phyloP scores from a whole-genome alignment of 2,113 vertebrate species.

The Osmerus eperlanus region DNA sequence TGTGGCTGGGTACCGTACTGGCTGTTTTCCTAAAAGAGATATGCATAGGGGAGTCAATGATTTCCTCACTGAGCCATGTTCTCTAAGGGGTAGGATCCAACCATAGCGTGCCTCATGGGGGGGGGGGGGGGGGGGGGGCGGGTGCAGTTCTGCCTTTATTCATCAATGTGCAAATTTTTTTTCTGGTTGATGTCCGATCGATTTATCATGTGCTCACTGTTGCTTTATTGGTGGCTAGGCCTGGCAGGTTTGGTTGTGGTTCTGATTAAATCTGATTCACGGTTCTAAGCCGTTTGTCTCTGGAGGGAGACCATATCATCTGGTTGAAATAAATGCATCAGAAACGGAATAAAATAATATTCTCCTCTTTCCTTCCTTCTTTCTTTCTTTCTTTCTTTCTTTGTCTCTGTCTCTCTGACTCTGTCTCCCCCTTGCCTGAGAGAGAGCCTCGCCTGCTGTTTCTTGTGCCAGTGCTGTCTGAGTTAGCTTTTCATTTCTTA shows the following conservation, averaged over 20 bases:
- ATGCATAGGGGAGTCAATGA: not conserved
- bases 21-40: not conserved
- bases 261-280: conserved; percentile 64
- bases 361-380: not conserved
- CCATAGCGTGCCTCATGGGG: too few relatives aligned
- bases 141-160: too few relatives aligned
- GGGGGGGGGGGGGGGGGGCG: too few relatives aligned
- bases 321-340: conserved; percentile 63
- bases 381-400: conserved; percentile 36
- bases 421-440: conserved; percentile 17
- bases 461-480: conserved; percentile 60
- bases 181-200: conserved; percentile 39
- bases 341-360: conserved; percentile 57
- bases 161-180: conserved; percentile 14
- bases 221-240: conserved; percentile 41
- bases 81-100: too few relatives aligned
- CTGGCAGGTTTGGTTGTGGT: conserved; percentile 42
- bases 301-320: conserved; percentile 59
- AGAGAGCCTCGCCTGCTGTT: conserved; percentile 47
- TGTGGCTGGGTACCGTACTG: not conserved
- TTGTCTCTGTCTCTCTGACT: conserved; percentile 27
- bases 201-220: conserved; percentile 52
- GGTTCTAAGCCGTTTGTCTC: conserved; percentile 56
- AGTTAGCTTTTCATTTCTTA: conserved; percentile 59
- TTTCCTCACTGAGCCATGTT: too few relatives aligned